These are phyloP conservation scores for Sinocyclocheilus rhinocerous DNA, from an alignment of 2,113 vertebrate genomes.

Conservation along the genomic window DNA sequence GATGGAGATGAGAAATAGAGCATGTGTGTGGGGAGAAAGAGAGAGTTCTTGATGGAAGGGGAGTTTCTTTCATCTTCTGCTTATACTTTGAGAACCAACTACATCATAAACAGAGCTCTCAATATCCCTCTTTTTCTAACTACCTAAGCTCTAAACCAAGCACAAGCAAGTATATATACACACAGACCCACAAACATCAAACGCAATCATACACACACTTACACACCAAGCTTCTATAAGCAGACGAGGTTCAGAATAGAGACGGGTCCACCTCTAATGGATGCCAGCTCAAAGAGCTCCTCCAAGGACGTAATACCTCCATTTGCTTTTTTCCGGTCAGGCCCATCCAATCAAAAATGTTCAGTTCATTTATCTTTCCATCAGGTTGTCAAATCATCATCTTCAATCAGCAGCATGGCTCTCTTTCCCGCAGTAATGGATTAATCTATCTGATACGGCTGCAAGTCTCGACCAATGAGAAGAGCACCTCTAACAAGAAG, in stretches of 20 bases:
- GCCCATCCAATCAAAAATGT: background rate
- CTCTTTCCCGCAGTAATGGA: background rate
- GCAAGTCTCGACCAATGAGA: constrained; percentile 23
- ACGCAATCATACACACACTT: constrained; percentile 15
- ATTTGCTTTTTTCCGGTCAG: background rate
- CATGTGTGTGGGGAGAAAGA: background rate
- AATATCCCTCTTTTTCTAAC: constrained; percentile 12
- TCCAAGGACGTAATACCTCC: background rate
- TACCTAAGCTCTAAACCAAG: background rate
- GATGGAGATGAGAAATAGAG: background rate
- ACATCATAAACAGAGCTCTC: background rate
- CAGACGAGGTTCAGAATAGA: constrained; percentile 15
- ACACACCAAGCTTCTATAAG: background rate
- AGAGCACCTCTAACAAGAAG: constrained; percentile 2
- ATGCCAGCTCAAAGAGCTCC: background rate
- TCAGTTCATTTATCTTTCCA: constrained; percentile 1
- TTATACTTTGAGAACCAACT: constrained; percentile 28
- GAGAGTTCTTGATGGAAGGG: constrained; percentile 1
- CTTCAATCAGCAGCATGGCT: constrained; percentile 1
- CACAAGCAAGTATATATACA: background rate
- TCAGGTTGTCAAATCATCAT: constrained; percentile 24
- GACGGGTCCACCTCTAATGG: constrained; percentile 26
- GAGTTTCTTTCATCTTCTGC: constrained; percentile 34
- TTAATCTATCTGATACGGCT: constrained; percentile 26
- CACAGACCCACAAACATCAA: constrained; percentile 31